Base-by-base conservation (phyloP, 2,888 invertebrate species). In the Pristionchus maxplancki region DNA sequence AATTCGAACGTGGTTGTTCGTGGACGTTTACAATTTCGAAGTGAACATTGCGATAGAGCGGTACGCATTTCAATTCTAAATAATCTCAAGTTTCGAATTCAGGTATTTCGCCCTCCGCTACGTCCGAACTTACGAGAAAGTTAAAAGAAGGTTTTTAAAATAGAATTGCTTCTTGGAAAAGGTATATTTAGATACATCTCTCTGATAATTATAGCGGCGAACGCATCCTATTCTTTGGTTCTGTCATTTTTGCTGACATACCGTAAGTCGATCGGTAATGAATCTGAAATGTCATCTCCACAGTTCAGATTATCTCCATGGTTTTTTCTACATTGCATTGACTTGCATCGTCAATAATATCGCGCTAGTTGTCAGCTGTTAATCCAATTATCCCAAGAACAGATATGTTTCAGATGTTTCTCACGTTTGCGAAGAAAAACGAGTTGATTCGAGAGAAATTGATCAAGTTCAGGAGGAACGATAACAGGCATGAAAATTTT, bases 21-120 rank as follows among this genome's bases (percentile, higher is more conserved):
- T 82, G n/a, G 81, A 48, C 11, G 0, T 82, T 31, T 82, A 82
- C 31, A 44, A 82, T 50, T 82, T 82, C 81, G 50, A 50, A 82
- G 81, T 48, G 17, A 82, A 31, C 37, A 50, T 82, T 4, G 50
- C 81, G 1, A 3, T 82, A 8, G 81, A 82, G 20, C 48, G 81
- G 81, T 82, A 20, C 1, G 81, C 28, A 0, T 24, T 20, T 58
- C 11, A 2, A 28, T 11, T 28, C n/a, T n/a, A n/a, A n/a, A n/a
- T n/a, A n/a, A n/a, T n/a, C n/a, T n/a, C n/a, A n/a, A n/a, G n/a
- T n/a, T n/a, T 31, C 31, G 1, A 9, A 28, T 74, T 37, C 74
- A 74, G 74, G 1, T 74, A 31, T 2, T 74, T 74, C 40, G 74
- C 74, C 1, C 74, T 74, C 40, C 37, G 8, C 6, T 74, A 40